Conservation (phyloP, 2,797 vertebrate genomes). For the Menidia menidia region DNA sequence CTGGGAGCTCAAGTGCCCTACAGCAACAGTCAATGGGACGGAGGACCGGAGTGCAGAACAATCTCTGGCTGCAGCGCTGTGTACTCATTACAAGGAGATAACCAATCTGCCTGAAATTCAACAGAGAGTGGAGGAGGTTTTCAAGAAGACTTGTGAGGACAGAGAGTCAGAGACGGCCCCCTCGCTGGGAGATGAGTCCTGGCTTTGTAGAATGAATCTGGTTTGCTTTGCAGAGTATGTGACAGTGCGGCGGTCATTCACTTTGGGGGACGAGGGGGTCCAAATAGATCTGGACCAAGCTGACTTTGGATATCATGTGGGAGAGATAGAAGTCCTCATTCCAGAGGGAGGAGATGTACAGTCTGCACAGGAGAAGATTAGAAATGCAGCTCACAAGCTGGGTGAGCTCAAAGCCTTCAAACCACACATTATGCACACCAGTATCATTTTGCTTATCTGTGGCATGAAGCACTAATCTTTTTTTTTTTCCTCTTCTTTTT, state of each 20-base stretch:
- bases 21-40: not conserved
- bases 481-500: constrained; percentile 4
- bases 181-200: constrained; percentile 57
- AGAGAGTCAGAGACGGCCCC: not conserved
- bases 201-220: constrained; percentile 73
- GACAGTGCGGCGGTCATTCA: constrained; percentile 78
- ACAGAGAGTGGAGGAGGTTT: constrained; percentile 66
- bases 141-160: constrained; percentile 43
- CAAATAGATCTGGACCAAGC: constrained; percentile 83
- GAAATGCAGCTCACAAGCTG: constrained; percentile 73
- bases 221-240: constrained; percentile 82
- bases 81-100: constrained; percentile 82
- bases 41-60: constrained; percentile 23
- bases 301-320: constrained; percentile 84
- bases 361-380: constrained; percentile 77
- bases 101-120: constrained; percentile 78
- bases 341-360: constrained; percentile 75
- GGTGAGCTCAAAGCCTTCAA: constrained; percentile 64
- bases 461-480: not conserved
- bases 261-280: constrained; percentile 71
- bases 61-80: constrained; percentile 57
- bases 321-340: constrained; percentile 85
- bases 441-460: not conserved
- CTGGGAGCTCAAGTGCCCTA: constrained; percentile 85
- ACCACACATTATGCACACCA: not conserved